phyloP scores from a whole-genome alignment of 2,113 vertebrate species.

The Peromyscus polionotus region DNA sequence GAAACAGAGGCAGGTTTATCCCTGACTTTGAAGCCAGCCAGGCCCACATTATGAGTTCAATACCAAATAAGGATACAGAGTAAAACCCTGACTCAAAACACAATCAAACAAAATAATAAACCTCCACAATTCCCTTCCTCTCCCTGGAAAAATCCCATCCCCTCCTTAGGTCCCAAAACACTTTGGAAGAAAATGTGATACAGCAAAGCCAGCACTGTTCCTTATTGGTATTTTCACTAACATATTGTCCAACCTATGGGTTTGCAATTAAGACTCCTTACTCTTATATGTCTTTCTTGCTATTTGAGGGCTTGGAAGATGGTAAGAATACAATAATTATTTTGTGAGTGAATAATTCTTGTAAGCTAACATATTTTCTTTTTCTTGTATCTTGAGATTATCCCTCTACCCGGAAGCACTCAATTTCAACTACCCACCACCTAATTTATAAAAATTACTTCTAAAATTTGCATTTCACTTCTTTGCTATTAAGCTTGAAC shows the following conservation, averaged over 20 bases:
- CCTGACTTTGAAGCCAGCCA: no score
- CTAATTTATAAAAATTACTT: not conserved
- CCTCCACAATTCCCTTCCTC: not conserved
- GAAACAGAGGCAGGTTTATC: not conserved
- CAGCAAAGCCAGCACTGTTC: not conserved
- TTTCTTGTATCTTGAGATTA: not conserved
- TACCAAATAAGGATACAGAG: no score
- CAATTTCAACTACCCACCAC: not conserved
- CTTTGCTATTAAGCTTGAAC: not conserved
- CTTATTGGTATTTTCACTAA: slow-evolving; percentile 24
- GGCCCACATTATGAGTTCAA: no score
- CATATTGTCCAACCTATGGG: not conserved
- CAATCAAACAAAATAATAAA: no score
- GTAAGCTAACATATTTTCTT: not conserved
- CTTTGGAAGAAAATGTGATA: slow-evolving; percentile 5
- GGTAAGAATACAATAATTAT: not conserved
- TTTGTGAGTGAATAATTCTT: not conserved
- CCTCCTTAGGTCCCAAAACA: not conserved
- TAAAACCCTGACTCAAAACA: no score
- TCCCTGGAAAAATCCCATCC: not conserved
- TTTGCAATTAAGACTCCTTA: not conserved
- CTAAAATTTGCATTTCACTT: not conserved
- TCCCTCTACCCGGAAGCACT: not conserved
- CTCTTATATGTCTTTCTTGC: not conserved
- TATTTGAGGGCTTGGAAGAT: not conserved